Evolutionary conservation across 2,888 invertebrate species (phyloP), one percentile per base, ranked within the genome.

Genomic region (Psylliodes chrysocephalus): DNA sequence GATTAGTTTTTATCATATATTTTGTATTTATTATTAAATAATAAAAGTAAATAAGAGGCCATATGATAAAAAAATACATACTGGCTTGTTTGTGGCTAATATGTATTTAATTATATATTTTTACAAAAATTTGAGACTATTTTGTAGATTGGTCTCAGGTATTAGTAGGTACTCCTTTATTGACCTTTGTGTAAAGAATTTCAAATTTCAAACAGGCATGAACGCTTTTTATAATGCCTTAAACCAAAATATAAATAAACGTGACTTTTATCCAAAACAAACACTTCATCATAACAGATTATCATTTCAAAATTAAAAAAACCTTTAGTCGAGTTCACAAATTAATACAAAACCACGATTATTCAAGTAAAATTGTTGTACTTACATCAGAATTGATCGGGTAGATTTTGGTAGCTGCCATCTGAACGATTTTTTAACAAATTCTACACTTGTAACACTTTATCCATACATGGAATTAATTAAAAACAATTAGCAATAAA

Each of bases 391-490:
- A 17, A 25, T n/a, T 15, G 7, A 15, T 49, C 8, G 3, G 14
- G 19, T 28, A 28, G 15, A 49, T 28, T 4, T 49, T 15, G 49
- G 12, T 49, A 49, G 49, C 49, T 49, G 49, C 49, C 49, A 30
- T 49, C 12, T 28, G 30, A 28, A 49, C 30, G 14, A 12, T 49
- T 22, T 22, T 30, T 22, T 17, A 8, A 8, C 28, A 49, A 49
- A 28, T 14, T 28, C 19, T 49, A 49, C 12, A 49, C 17, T 49
- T 49, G 28, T 15, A 47, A 49, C 30, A 28, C 25, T 49, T 49
- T 49, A 49, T 28, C 49, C 49, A 49, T 49, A 49, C n/a, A 49
- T 49, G 49, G 49, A 49, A 25, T 49, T 49, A 28, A 49, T 49
- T 49, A 49, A 49, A 30, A 49, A 49, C 30, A 49, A 49, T 49